Evolutionary conservation across 2,113 vertebrate species (phyloP), one percentile per base, ranked within the genome.

Genomic region (Platycercus adscitus): DNA sequence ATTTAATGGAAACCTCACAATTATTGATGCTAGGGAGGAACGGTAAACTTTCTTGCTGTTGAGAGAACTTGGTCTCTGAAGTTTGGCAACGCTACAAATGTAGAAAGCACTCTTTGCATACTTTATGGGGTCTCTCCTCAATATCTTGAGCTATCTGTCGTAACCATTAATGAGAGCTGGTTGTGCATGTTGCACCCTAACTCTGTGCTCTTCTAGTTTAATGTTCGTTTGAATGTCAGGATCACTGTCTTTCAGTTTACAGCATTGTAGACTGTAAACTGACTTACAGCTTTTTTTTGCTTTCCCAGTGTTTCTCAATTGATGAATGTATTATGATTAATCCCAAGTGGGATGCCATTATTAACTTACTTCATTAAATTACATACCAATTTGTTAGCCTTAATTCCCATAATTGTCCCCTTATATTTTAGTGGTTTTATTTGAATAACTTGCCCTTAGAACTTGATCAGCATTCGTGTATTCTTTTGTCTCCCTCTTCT

Each of bases 301-400:
- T 95, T 80, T 86, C 37, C 66, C 24, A 47, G 4, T 89, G 21
- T 52, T 91, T 92, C 69, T 83, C 92, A 92, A 92, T 89, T 91
- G 89, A 91, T 94, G 88, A 73, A 65, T 95, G 24, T 70, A 82
- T 92, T 65, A 71, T 8, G 2, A 84, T 95, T 94, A 92, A 91
- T 95, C 73, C 77, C 91, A 89, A 79, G 41, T 24, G 31, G 52
- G 33, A 88, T 91, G 26, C 49, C 65, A 60, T 81, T 97, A 77
- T 89, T 88, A 94, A 69, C 41, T 92, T 93, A 41, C 81, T 89
- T 91, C 66, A 79, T 84, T 95, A 73, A 87, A 78, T 93, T 88
- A 55, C 50, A 25, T 82, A 75, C 37, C 53, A 78, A 31, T 91
- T 91, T 89, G 70, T 88, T 91, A 82, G 49, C 61, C 65, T 61